A percentile compares a stretch with the other conserved stretches of the same genome.
Conservation (phyloP, 2,888 invertebrate genomes). For the Hirtodrosophila trivittata region DNA sequence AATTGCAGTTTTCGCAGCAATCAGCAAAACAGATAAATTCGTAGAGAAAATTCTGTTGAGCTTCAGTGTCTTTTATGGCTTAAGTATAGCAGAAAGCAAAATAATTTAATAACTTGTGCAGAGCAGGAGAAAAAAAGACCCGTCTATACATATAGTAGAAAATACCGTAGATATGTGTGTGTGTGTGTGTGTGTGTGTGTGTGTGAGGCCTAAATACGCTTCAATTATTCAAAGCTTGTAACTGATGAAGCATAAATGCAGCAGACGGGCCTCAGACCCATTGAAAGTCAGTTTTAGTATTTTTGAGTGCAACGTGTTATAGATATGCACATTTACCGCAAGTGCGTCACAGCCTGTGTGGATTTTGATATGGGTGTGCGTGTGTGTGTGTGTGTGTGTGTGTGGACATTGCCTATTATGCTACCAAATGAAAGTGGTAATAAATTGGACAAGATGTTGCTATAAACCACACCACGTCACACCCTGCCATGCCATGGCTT, state of each 20-base stretch:
- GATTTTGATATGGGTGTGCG: conserved; percentile 1
- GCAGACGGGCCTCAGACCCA: conserved; percentile 35
- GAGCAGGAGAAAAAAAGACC: conserved; percentile 7
- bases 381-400: conserved; percentile 29
- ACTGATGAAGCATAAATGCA: conserved; percentile 80
- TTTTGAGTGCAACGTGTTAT: conserved; percentile 74
- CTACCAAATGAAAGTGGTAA: conserved; percentile 81
- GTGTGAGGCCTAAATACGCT: conserved; percentile 63
- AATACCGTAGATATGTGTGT: no score
- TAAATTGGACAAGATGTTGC: conserved; percentile 82
- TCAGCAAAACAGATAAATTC: conserved; percentile 42
- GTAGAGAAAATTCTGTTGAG: background rate
- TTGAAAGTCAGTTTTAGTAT: conserved; percentile 55
- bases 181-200: background rate
- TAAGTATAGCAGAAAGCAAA: conserved; percentile 20
- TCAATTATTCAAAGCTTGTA: conserved; percentile 81
- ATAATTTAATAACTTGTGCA: conserved; percentile 58
- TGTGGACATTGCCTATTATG: conserved; percentile 73
- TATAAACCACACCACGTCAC: conserved; percentile 75
- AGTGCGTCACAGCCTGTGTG: conserved; percentile 36
- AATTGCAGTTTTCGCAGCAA: conserved; percentile 60
- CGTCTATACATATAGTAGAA: background rate
- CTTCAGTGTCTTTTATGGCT: conserved; percentile 28
- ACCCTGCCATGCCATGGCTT: conserved; percentile 29
- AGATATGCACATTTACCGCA: conserved; percentile 71